Evolutionary conservation across 2,888 invertebrate genomes (phyloP).

Genomic region (Tethea ocularis): DNA sequence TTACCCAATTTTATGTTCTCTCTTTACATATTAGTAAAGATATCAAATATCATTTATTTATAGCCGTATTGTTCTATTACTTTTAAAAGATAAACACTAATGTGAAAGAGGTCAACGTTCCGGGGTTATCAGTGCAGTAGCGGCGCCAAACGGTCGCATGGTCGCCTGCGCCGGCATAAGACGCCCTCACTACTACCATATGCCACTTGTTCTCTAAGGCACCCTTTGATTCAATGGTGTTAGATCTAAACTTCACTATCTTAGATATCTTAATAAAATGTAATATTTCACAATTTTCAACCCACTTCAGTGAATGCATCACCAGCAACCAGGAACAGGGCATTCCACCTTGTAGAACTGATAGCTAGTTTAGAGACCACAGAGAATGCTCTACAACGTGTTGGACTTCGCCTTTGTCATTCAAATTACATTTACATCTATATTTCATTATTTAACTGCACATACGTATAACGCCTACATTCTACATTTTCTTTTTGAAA

Average conservation of each 20-base stretch:
- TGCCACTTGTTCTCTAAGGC: constrained; percentile 13
- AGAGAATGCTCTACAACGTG: too few species aligned
- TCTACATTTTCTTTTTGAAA: too few species aligned
- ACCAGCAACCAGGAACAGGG: too few species aligned
- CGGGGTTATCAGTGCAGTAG: constrained; percentile 74
- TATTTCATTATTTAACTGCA: too few species aligned
- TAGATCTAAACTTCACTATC: background rate
- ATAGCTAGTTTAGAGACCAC: too few species aligned
- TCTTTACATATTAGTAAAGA: constrained; percentile 16
- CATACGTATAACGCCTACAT: too few species aligned
- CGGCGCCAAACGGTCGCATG: constrained; percentile 77
- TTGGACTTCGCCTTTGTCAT: too few species aligned
- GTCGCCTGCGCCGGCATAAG: constrained; percentile 35
- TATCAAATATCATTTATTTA: constrained; percentile 17
- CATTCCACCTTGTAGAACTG: too few species aligned
- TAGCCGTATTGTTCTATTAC: constrained; percentile 18
- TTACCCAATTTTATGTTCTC: background rate
- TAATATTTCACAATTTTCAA: too few species aligned
- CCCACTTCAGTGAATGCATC: too few species aligned
- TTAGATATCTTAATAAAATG: too few species aligned
- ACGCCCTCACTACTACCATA: constrained; percentile 24
- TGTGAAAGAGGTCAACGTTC: constrained; percentile 75
- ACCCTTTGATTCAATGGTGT: background rate
- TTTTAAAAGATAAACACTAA: constrained; percentile 61
- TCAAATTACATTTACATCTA: too few species aligned